Base-by-base conservation (phyloP, 2,113 vertebrate genomes). In the Nibea coibor region DNA sequence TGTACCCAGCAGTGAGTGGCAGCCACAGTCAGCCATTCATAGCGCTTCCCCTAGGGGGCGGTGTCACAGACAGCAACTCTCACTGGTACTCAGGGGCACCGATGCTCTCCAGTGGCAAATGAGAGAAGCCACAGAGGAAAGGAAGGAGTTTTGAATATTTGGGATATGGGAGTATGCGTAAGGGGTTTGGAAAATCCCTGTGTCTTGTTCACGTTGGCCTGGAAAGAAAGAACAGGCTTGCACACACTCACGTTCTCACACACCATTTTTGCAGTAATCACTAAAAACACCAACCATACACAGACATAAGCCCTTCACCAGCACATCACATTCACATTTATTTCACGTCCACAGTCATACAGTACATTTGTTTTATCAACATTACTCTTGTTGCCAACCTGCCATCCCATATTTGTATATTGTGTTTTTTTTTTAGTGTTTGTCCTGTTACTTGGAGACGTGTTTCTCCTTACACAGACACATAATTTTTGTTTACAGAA, bases 1-100 rank as follows among this genome's bases (percentile, higher is more conserved):
- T 98, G 89, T 99, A 99, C 86, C 98, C 98, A 68, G 96, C 98
- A 88, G 98, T 99, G 95, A 99, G 98, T 97, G 88, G 81, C 81
- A 85, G 92, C 89, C 88, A 90, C 87, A 92, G 86, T 84, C 94
- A 95, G 92, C 93, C 93, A 0, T 95, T 94, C 91, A 87, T 95
- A 83, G 92, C 95, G 5, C 94, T 95, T 22, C 95, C 95, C 5
- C 91, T 95, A 57, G 93, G 93, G 81, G 92, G 94, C 22, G 87
- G 93, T 19, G 78, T 94, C 83, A 91, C 94, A 75, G 95, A 96
- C 93, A 93, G 87, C 83, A 93, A 93, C 73, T 93, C 94, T 31
- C 95, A 96, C 86, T 96, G 95, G 94, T 95, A 96, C 91, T 95
- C 95, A 0, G 92, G 91, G 78, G 93, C 92, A 3, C 94, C 94